These are phyloP conservation scores for Xyrichtys novacula DNA, from an alignment of 2,797 vertebrate species.

Conservation along the genomic window DNA sequence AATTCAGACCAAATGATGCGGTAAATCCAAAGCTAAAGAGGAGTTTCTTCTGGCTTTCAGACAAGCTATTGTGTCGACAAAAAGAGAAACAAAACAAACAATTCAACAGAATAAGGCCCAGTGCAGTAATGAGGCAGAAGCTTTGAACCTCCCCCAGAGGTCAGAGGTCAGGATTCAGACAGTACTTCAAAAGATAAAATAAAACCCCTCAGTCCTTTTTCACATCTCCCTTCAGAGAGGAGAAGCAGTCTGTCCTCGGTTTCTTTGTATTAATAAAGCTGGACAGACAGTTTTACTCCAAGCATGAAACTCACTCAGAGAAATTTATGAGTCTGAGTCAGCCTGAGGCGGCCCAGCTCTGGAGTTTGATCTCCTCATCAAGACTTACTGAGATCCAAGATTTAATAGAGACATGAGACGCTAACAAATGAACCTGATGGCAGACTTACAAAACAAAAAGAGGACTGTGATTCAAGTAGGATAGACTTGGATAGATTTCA, in stretches of 20 bases:
- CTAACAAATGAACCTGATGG: constrained; percentile 11
- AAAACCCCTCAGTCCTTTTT: too few species aligned
- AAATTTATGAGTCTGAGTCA: constrained; percentile 12
- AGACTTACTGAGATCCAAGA: constrained; percentile 32
- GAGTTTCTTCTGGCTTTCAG: neutral
- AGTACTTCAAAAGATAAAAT: neutral
- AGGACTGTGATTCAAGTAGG: too few species aligned
- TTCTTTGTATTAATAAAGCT: too few species aligned
- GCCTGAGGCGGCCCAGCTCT: neutral
- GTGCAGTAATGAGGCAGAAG: neutral
- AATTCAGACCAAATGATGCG: neutral
- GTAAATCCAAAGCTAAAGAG: neutral
- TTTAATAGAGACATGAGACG: constrained; percentile 11
- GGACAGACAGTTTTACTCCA: neutral
- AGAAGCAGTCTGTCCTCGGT: constrained; percentile 12
- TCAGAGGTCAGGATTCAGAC: neutral
- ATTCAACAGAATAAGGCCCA: neutral
- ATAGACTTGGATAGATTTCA: too few species aligned
- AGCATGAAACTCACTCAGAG: constrained; percentile 24
- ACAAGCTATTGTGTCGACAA: neutral
- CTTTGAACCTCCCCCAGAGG: neutral
- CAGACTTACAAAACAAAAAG: neutral
- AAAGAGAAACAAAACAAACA: neutral
- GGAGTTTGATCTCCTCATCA: constrained; percentile 8
- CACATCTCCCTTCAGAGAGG: neutral